Base-by-base conservation (phyloP, 2,797 vertebrate genomes). In the Mastacembelus armatus region DNA sequence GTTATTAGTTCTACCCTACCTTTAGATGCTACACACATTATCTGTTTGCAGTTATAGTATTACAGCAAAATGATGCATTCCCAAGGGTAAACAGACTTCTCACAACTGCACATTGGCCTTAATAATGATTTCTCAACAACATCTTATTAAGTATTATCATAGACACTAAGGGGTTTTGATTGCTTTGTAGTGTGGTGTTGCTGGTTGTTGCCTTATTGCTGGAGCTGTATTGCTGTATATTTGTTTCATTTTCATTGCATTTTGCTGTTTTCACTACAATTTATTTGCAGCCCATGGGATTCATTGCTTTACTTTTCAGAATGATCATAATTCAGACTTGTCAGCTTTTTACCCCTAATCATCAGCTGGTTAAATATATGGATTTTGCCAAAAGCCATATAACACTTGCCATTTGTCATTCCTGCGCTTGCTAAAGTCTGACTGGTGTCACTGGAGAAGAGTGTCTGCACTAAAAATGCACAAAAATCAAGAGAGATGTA, bases 171-270 rank as follows among this genome's bases (percentile, higher is more conserved):
- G n/a, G 15, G 4, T 22, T 44, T 36, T 11, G 16, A 16, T 5
- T 19, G 49, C 32, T 57, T 74, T 35, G 21, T 29, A 16, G 14
- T 0, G 7, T 68, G 21, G 0, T 62, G 30, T 54, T 63, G 39
- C 11, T 77, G 61, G 42, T 67, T 3, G 16, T 73, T 61, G 18
- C 35, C 29, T 68, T 61, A 58, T 63, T 68, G 40, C 60, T 69
- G 65, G 30, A 74, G 50, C 44, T 66, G 33, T 79, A 27, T 57
- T 7, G 66, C 66, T 64, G 42, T 10, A 66, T 65, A 61, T 62
- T 40, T 60, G 44, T 71, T 42, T 47, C 10, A 48, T 56, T 47
- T 24, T 33, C 57, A 51, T 57, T 36, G 14, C 49, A 45, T 76
- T 15, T 7, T 47, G 38, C 39, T 72, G 21, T 24, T 33, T 4